Evolutionary conservation across 2,113 vertebrate species (phyloP).

Genomic region (Dasyornis broadbenti): DNA sequence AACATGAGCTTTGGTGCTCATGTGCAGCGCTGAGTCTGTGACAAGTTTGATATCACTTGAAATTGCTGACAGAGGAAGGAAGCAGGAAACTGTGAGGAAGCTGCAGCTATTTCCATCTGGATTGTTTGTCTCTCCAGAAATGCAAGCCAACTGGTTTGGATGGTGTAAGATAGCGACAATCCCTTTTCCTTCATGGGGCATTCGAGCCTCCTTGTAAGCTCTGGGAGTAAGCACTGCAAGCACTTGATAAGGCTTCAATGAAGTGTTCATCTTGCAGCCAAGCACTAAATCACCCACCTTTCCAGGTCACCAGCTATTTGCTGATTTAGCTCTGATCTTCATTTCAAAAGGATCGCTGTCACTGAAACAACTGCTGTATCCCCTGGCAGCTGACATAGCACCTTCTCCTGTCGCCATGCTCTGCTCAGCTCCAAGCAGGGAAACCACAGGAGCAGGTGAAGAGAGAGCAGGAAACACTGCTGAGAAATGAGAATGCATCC

Average conservation of each 20-base stretch:
- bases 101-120: not conserved
- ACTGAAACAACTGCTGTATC: not conserved
- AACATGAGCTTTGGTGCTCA: not conserved
- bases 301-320: conserved; percentile 25
- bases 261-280: not conserved
- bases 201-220: not conserved
- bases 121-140: not conserved
- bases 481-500: not conserved
- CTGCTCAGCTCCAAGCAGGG: not conserved
- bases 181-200: not conserved
- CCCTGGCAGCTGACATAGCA: not conserved
- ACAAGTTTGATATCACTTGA: not conserved
- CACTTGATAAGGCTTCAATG: conserved; percentile 15
- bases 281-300: conserved; percentile 16
- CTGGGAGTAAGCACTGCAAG: not conserved
- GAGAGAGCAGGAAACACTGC: not conserved
- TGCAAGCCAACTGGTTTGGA: not conserved
- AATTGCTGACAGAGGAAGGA: not conserved
- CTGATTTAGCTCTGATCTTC: conserved; percentile 8
- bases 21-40: not conserved
- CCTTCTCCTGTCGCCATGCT: not conserved
- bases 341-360: not conserved
- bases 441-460: not conserved
- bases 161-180: not conserved
- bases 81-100: not conserved